Conservation (phyloP, 2,888 invertebrate genomes). For the Ligdia adustata region DNA sequence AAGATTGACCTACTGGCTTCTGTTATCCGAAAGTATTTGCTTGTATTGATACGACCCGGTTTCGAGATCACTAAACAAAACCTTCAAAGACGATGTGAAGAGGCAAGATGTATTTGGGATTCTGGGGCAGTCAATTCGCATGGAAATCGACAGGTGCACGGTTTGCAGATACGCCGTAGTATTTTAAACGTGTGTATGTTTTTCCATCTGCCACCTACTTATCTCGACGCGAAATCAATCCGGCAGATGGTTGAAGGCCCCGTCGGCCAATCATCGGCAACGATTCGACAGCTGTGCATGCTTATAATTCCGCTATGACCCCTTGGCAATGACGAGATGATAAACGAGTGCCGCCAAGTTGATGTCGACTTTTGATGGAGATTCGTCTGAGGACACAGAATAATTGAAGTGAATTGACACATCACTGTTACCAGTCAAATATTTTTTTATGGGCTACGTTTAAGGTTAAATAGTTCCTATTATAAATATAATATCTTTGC, state of each 20-base stretch:
- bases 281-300: constrained; percentile 34
- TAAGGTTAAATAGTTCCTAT: too few relatives aligned
- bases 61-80: background rate
- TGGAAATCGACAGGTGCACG: constrained; percentile 10
- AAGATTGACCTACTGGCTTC: constrained; percentile 25
- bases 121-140: background rate
- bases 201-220: constrained; percentile 38
- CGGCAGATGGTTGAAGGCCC: constrained; percentile 39
- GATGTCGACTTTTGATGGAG: too few relatives aligned
- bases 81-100: constrained; percentile 2
- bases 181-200: constrained; percentile 18
- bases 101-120: background rate
- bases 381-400: too few relatives aligned
- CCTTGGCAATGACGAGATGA: constrained; percentile 8
- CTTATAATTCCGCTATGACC: constrained; percentile 11
- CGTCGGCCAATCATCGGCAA: constrained; percentile 35
- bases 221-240: constrained; percentile 38
- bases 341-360: too few relatives aligned
- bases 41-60: constrained; percentile 1
- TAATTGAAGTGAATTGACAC: too few relatives aligned
- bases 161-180: constrained; percentile 5
- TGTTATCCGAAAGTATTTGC: constrained; percentile 10
- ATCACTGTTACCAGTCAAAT: too few relatives aligned
- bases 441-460: too few relatives aligned
- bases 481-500: too few relatives aligned